Evolutionary conservation across 2,797 vertebrate species (phyloP).

Genomic region (Bufotes viridis): DNA sequence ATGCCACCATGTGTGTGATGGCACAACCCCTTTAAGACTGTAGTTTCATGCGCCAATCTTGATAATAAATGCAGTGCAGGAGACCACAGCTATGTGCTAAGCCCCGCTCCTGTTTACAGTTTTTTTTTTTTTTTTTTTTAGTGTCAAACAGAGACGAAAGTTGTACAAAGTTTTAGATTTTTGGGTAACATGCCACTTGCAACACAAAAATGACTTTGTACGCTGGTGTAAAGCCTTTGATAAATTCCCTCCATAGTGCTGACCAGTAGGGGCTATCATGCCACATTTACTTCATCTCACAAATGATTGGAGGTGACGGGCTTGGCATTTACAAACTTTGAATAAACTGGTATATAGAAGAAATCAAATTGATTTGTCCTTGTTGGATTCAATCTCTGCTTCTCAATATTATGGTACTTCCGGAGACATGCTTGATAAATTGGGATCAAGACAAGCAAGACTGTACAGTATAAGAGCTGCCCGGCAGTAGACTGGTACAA

Average conservation of each 20-base stretch:
- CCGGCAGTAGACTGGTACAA: slow-evolving; percentile 13
- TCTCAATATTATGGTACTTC: not conserved
- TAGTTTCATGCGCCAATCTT: no score
- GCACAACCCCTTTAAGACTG: no score
- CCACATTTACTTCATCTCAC: not conserved
- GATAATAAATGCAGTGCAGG: no score
- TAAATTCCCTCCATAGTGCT: not conserved
- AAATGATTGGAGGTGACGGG: not conserved
- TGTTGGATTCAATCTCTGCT: not conserved
- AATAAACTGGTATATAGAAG: not conserved
- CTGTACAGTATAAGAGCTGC: slow-evolving; percentile 41
- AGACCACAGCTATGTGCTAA: no score
- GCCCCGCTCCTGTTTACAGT: no score
- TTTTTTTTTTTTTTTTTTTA: no score
- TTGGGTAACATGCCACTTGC: no score
- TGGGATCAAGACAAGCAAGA: slow-evolving; percentile 15
- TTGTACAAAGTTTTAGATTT: no score
- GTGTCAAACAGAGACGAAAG: no score
- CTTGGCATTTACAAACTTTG: not conserved
- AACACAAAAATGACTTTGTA: no score
- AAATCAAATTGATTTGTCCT: not conserved
- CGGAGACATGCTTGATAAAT: slow-evolving; percentile 34
- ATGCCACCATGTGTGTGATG: no score
- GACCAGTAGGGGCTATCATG: not conserved
- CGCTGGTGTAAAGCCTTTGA: no score